Evolutionary conservation across 2,113 vertebrate genomes (phyloP), one percentile per base, ranked within the genome.

Genomic region (Ellobius talpinus): DNA sequence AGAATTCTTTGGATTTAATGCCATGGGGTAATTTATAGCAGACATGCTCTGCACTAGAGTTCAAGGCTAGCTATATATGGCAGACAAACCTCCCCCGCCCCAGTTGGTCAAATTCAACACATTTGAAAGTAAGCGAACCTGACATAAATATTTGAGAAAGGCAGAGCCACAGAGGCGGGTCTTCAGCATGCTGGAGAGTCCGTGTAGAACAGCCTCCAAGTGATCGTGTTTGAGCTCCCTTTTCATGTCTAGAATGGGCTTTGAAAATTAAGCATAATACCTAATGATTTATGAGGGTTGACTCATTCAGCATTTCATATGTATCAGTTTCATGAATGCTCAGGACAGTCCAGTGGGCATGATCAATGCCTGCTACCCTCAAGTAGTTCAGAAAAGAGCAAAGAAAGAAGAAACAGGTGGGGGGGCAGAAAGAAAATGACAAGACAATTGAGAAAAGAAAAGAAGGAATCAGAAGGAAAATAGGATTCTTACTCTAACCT

Each of bases 21-120:
- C 85, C 81, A 94, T 7, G 31, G 1, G 29, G 23, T 97, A 94
- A 95, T 95, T 89, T 92, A 92, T 81, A 97, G 72, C 90, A 96
- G 90, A 96, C 55, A 86, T 14, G 23, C 14, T 92, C 36, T 52
- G 89, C 70, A 45, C 14, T 84, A 66, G 63, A 58, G 3, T 70
- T 97, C 47, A 91, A 97, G 58, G 47, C 45, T 92, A 85, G 58
- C 52, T 82, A 68, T 33, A 79, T 45, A 90, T 52, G 31, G 50
- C 31, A 73, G 21, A 92, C 74, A 88, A 89, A 74, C 74, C 39
- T 39, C n/a, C 87, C 66, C 88, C 3, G 0, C 4, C 14, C 81
- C 65, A 76, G 42, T 79, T 24, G 7, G 52, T 89, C 87, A 88
- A 87, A 79, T 88, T 24, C 24, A 94, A 42, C 66, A 79, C 52